phyloP scores from a whole-genome alignment of 2,888 invertebrate genomes.

The Hyposoter dolosus region DNA sequence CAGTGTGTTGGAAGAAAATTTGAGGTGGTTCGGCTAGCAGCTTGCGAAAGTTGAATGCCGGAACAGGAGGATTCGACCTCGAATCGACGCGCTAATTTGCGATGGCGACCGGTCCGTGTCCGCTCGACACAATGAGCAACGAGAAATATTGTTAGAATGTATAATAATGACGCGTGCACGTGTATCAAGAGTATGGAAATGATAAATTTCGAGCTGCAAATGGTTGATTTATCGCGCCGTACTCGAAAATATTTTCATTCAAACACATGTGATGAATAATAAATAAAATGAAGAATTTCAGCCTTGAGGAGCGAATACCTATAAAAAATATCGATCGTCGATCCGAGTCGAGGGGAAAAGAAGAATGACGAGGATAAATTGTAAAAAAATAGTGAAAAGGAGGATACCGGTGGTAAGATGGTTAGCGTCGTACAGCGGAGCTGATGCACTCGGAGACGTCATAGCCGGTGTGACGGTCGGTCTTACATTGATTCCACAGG shows the following conservation, averaged over 20 bases:
- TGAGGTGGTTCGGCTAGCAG: too few relatives aligned
- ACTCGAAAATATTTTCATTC: too few relatives aligned
- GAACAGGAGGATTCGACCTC: conserved; percentile 34
- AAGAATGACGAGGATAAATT: conserved; percentile 72
- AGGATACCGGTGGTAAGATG: conserved; percentile 84
- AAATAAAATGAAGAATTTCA: too few relatives aligned
- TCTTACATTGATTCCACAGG: conserved; percentile 85
- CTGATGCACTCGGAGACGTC: conserved; percentile 85
- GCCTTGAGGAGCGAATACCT: too few relatives aligned
- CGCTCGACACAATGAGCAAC: conserved; percentile 1
- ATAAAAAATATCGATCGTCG: not conserved
- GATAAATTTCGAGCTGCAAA: too few relatives aligned
- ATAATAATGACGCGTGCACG: too few relatives aligned
- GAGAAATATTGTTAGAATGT: not conserved
- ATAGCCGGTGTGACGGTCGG: conserved; percentile 87
- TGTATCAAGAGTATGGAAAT: too few relatives aligned
- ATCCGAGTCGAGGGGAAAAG: not conserved
- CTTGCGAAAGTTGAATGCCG: conserved; percentile 46
- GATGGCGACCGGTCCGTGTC: too few relatives aligned
- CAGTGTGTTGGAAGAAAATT: not conserved
- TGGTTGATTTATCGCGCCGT: too few relatives aligned
- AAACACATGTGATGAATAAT: not conserved
- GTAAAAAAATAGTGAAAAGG: conserved; percentile 66
- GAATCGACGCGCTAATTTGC: conserved; percentile 46
- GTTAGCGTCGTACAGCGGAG: conserved; percentile 84